Evolutionary conservation across 2,113 vertebrate genomes (phyloP), one percentile per base, ranked within the genome.

Genomic region (Toxotes chatareus): DNA sequence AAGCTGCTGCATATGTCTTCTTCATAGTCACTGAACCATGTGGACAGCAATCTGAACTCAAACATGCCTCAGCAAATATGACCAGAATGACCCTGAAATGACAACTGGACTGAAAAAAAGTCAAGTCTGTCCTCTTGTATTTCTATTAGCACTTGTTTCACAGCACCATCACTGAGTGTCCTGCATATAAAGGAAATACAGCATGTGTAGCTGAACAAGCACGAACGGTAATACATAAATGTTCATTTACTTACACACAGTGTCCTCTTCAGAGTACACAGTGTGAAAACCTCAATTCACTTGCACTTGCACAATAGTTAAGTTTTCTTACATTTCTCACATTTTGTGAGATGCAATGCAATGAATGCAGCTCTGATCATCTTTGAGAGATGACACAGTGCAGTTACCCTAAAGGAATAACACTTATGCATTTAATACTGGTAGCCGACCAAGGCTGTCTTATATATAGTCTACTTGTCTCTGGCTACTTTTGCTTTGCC

Each of bases 61-160:
- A 51, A 78, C 56, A 80, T 40, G 69, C 82, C 7, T 61, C 10
- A 42, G 61, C 19, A 80, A 70, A 85, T 71, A 32, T 61, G 62
- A 70, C 55, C 38, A 57, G 46, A 49, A 53, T 81, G 66, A 81
- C 67, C 69, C 51, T 70, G 32, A 81, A 76, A 79, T 62, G 51
- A 61, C 55, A 73, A 21, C 51, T 65, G 13, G 36, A 40, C 38
- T 53, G 46, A 73, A 75, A 46, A 46, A 66, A 16, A 62, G 34
- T 55, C 14, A 16, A 3, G n/a, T 75, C 31, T 27, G 27, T 68
- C 36, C 32, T 60, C 12, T 61, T 63, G 4, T 56, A 42, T 79
- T 83, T 75, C 27, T 60, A 16, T 59, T 23, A 55, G 32, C 32
- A 19, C 40, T 67, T 46, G 21, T 47, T 66, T 13, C 7, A 36